These are phyloP conservation scores for Sitta carolinensis DNA, from an alignment of 2,797 vertebrate genomes.

Conservation along the genomic window DNA sequence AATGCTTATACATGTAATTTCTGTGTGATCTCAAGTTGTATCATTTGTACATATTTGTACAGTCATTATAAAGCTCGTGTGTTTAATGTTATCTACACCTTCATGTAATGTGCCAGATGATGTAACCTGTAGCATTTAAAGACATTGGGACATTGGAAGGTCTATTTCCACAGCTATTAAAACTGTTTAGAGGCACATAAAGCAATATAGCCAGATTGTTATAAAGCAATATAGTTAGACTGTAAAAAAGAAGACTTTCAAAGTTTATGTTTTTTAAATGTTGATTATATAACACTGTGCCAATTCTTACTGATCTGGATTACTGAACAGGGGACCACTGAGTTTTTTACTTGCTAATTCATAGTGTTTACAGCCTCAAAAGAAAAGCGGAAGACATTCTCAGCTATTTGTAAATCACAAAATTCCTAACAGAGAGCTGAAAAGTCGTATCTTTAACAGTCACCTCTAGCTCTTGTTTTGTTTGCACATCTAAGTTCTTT, in stretches of 20 bases:
- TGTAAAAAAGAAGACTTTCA: conserved; percentile 1
- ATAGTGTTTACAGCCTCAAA: not conserved
- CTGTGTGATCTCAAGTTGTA: conserved; percentile 40
- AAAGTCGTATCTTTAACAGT: not conserved
- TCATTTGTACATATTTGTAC: conserved; percentile 48
- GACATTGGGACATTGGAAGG: not conserved
- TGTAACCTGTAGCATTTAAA: not conserved
- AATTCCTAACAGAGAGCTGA: not conserved
- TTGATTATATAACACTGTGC: not conserved
- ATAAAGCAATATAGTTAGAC: not conserved
- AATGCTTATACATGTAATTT: conserved; percentile 24
- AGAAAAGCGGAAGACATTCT: conserved; percentile 7
- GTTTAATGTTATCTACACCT: conserved; percentile 54
- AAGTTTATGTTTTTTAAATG: conserved; percentile 33
- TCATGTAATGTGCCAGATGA: not conserved
- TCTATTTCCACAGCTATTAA: conserved; percentile 49
- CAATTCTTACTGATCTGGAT: conserved; percentile 25
- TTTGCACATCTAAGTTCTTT: not conserved
- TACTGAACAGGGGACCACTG: not conserved
- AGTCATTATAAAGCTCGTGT: not conserved
- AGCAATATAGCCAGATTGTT: conserved; percentile 12
- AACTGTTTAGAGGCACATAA: conserved; percentile 52
- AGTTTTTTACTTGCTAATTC: conserved; percentile 6
- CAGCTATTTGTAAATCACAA: not conserved
- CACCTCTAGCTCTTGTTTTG: not conserved